Evolutionary conservation across 2,797 vertebrate genomes (phyloP).

Genomic region (Lutjanus argentimaculatus): DNA sequence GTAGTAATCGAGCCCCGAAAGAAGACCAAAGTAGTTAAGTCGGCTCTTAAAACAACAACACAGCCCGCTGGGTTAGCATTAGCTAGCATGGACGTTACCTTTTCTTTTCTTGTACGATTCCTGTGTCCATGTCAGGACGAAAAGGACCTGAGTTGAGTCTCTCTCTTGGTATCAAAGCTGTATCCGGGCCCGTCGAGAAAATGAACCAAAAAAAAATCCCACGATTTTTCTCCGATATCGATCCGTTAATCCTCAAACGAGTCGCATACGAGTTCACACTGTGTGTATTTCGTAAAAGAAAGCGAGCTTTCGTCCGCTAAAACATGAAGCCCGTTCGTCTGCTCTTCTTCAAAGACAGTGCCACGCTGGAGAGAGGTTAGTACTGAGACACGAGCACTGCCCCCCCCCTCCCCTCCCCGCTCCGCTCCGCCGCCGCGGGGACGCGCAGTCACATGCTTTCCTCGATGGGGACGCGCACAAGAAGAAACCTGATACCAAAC

Average conservation of each 20-base stretch:
- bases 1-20: rapidly evolving
- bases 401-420: constrained; percentile 65
- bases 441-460: constrained; percentile 80
- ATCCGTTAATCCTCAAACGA: constrained; percentile 35
- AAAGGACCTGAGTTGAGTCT: constrained; percentile 70
- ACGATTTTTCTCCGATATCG: constrained; percentile 23
- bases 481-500: constrained; percentile 7
- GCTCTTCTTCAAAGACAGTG: constrained; percentile 43
- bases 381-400: constrained; percentile 27
- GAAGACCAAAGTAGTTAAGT: background rate
- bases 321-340: background rate
- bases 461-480: constrained; percentile 53
- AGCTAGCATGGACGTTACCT: constrained; percentile 82
- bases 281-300: constrained; percentile 37
- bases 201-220: constrained; percentile 58
- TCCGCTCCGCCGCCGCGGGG: constrained; percentile 47
- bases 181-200: constrained; percentile 68
- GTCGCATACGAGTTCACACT: constrained; percentile 43
- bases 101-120: constrained; percentile 93
- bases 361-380: constrained; percentile 77
- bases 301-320: constrained; percentile 30
- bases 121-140: constrained; percentile 90
- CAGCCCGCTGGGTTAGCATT: background rate
- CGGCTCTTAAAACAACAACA: background rate
- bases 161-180: constrained; percentile 64